These are phyloP conservation scores for Ecdyonurus torrentis DNA, from an alignment of 2,888 invertebrate species.

Conservation along the genomic window DNA sequence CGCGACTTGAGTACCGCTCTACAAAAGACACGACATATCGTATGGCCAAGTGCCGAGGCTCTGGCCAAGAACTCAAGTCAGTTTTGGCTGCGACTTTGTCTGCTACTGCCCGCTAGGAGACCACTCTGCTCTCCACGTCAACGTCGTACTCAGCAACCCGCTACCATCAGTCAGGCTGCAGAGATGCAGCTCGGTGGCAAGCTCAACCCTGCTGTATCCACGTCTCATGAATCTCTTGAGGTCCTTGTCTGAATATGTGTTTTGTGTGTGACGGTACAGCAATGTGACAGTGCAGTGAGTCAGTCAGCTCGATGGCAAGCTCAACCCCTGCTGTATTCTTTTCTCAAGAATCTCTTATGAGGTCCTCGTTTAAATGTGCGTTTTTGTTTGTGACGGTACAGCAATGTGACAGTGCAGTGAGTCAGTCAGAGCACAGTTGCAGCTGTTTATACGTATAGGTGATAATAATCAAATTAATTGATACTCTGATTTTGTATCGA, in stretches of 20 bases:
- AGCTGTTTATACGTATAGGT: no score
- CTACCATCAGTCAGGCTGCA: not conserved
- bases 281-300: no score
- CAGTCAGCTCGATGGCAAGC: no score
- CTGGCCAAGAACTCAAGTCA: not conserved
- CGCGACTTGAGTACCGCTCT: not conserved
- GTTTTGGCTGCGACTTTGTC: not conserved
- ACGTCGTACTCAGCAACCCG: not conserved
- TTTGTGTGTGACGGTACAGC: no score
- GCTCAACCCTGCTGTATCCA: not conserved
- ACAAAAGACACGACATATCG: conserved; percentile 3
- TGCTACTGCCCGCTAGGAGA: not conserved
- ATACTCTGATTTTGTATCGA: no score
- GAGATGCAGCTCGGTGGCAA: not conserved
- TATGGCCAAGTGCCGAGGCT: not conserved
- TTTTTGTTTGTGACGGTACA: no score
- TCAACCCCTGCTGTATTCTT: no score
- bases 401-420: no score
- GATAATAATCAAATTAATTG: no score
- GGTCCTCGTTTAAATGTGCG: no score
- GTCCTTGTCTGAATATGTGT: not conserved
- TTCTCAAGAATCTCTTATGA: no score
- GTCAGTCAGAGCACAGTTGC: no score
- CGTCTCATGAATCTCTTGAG: not conserved
- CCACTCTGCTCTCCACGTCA: not conserved